Evolutionary conservation across 2,888 invertebrate species (phyloP), one percentile per base, ranked within the genome.

Genomic region (Sesia bembeciformis): DNA sequence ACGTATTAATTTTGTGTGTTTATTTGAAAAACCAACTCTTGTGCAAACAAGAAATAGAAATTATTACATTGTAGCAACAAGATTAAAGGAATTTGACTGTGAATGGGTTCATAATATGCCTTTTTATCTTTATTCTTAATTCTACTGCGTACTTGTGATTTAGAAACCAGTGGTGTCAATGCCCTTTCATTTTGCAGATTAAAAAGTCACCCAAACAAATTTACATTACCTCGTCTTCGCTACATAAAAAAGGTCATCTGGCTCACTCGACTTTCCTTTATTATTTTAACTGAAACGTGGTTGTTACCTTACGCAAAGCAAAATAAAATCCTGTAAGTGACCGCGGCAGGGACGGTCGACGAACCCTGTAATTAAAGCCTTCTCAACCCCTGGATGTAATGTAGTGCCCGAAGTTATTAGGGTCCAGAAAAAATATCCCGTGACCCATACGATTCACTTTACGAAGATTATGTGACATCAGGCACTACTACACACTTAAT

Each of bases 361-460:
- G 67, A 68, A 62, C 68, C 58, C n/a, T 50, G 54, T 57, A 65
- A 64, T 63, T 59, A 57, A 46, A 53, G 57, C 50, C 55, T 58
- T 39, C 54, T 58, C 39, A 50, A 50, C 50, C 7, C 50, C 7
- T 50, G 7, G 50, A 50, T 7, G 50, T 39, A 50, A 38, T 50
- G 46, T 8, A 46, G 49, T 53, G 51, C 53, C 57, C 42, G 51
- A 53, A 53, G 52, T 53, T 56, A 53, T 49, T 53, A 8, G 51
- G 40, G 40, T 41, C 50, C 52, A 39, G 52, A 57, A 52, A 50
- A 40, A 50, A 50, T 42, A 42, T 42, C 5, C 42, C 5, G 42
- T 23, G 23, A 23, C 49, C 52, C 39, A n/a, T 52, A 53, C 41
- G 42, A 23, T 23, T 23, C 42, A 49, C 23, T 54, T 43, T 42